phyloP scores from a whole-genome alignment of 1,140 invertebrate genomes.

The Eciton burchellii region DNA sequence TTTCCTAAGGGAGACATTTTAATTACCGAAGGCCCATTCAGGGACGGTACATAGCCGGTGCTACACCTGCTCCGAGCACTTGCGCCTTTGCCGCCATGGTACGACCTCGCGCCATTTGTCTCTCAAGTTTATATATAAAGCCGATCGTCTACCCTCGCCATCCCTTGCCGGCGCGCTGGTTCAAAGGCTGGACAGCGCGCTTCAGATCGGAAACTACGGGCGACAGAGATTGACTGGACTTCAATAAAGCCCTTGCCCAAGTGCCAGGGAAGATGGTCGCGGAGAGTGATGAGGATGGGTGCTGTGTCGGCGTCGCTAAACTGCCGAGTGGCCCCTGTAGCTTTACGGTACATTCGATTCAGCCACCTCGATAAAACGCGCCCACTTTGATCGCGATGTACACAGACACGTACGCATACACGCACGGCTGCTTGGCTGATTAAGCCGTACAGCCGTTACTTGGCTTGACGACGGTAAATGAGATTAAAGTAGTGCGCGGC shows the following conservation, averaged over 20 bases:
- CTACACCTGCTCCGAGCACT: constrained; percentile 79
- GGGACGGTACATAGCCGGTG: constrained; percentile 71
- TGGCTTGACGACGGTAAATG: background rate
- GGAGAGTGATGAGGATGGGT: constrained; percentile 63
- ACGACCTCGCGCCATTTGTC: constrained; percentile 78
- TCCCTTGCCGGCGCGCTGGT: constrained; percentile 40
- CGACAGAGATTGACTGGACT: constrained; percentile 79
- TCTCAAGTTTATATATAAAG: constrained; percentile 80
- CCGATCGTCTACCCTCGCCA: constrained; percentile 61
- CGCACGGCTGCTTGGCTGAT: background rate
- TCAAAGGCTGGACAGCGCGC: constrained; percentile 68
- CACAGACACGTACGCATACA: constrained; percentile 2
- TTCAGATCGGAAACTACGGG: constrained; percentile 68
- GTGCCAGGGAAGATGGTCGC: constrained; percentile 65
- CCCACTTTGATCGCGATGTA: constrained; percentile 57
- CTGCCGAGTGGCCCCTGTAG: constrained; percentile 55
- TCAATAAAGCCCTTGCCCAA: constrained; percentile 76
- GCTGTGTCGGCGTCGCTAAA: constrained; percentile 64
- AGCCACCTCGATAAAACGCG: constrained; percentile 66
- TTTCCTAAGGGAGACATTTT: constrained; percentile 80
- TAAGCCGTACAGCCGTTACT: background rate
- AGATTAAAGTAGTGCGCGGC: background rate
- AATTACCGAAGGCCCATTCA: constrained; percentile 79
- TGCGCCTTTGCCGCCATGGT: constrained; percentile 68
- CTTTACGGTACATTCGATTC: constrained; percentile 67